phyloP scores from a whole-genome alignment of 2,888 invertebrate genomes.

The Drosophila suboccidentalis region DNA sequence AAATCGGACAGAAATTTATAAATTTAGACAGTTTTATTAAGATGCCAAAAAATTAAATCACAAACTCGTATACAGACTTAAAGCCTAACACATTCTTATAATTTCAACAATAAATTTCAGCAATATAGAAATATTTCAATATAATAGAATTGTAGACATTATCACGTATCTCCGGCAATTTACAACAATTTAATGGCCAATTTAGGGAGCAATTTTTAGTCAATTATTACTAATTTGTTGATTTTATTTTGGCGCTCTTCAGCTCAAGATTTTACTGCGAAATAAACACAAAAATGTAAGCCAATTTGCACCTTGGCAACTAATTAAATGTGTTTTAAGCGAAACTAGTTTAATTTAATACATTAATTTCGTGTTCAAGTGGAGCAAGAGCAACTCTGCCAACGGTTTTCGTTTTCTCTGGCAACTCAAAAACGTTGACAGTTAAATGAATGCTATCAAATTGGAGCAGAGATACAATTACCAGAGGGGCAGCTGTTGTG shows the following conservation, averaged over 20 bases:
- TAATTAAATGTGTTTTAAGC: constrained; percentile 28
- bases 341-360: constrained; percentile 28
- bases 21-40: background rate
- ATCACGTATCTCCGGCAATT: constrained; percentile 7
- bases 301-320: constrained; percentile 10
- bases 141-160: constrained; percentile 8
- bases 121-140: background rate
- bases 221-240: constrained; percentile 49
- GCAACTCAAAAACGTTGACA: constrained; percentile 58
- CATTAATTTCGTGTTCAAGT: constrained; percentile 16
- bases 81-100: background rate
- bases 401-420: constrained; percentile 39
- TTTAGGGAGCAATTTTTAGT: constrained; percentile 32
- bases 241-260: constrained; percentile 24
- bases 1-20: no score
- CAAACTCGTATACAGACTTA: background rate
- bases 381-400: constrained; percentile 28
- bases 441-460: constrained; percentile 62
- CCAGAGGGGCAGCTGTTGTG: constrained; percentile 9
- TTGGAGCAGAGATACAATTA: constrained; percentile 70
- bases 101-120: background rate
- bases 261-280: constrained; percentile 8
- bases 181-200: constrained; percentile 41
- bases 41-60: no score
- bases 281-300: constrained; percentile 5